These are phyloP conservation scores for Habroteleia sp. DNA, from an alignment of 2,888 invertebrate genomes.

Conservation along the genomic window DNA sequence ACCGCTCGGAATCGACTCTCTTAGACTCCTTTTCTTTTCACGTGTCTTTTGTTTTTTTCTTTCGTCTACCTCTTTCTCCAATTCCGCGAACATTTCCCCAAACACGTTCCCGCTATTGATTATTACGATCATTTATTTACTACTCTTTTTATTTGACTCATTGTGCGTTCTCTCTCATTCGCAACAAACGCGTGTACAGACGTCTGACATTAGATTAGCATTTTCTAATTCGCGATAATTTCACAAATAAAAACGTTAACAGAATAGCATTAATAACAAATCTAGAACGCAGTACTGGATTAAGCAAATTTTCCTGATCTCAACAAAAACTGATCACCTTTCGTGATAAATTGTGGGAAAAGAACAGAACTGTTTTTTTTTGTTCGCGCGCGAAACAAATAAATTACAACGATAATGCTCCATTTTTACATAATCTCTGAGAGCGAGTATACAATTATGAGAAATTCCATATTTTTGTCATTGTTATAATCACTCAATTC, in stretches of 20 bases:
- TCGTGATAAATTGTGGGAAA: constrained; percentile 40
- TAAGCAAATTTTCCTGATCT: constrained; percentile 2
- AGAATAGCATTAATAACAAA: no score
- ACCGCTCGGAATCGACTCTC: constrained; percentile 29
- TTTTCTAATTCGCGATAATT: no score
- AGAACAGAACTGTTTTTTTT: constrained; percentile 11
- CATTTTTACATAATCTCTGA: constrained; percentile 35
- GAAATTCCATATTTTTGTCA: constrained; percentile 29
- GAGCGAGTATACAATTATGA: constrained; percentile 27
- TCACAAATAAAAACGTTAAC: no score
- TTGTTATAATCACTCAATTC: constrained; percentile 24
- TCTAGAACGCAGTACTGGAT: no score
- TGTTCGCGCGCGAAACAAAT: constrained; percentile 3
- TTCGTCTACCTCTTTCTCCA: constrained; percentile 19
- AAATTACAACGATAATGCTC: constrained; percentile 28
- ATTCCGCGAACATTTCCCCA: no score
- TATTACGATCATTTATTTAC: no score
- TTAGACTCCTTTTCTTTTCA: constrained; percentile 28
- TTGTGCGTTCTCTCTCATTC: no score
- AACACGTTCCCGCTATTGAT: no score
- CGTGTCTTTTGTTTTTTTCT: constrained; percentile 12
- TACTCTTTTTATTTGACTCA: no score
- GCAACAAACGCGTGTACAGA: no score
- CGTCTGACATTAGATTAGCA: no score
- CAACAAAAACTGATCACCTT: constrained; percentile 22